phyloP scores from a whole-genome alignment of 2,113 vertebrate genomes.

The Aspiorhynchus laticeps region DNA sequence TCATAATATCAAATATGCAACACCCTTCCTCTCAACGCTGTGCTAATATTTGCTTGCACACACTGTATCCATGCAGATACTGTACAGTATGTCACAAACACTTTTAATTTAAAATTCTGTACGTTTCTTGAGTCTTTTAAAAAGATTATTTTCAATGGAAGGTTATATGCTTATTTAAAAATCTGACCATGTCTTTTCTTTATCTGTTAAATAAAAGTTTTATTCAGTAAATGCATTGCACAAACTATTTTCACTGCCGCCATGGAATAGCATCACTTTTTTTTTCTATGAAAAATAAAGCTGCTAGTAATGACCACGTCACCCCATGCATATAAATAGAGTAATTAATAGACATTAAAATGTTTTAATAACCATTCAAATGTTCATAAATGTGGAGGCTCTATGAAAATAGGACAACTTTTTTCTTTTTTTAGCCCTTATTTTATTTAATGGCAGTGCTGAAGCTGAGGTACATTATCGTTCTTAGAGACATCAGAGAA shows the following conservation, averaged over 20 bases:
- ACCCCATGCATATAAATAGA: background rate
- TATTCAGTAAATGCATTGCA: background rate
- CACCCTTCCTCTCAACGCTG: constrained; percentile 23
- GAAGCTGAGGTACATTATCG: constrained; percentile 9
- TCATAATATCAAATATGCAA: constrained; percentile 55
- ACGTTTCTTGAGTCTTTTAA: background rate
- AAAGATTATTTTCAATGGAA: background rate
- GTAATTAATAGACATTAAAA: constrained; percentile 3
- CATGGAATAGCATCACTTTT: background rate
- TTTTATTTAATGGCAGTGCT: constrained; percentile 21
- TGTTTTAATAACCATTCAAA: background rate
- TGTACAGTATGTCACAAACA: background rate
- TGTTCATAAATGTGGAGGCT: constrained; percentile 13
- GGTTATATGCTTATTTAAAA: background rate
- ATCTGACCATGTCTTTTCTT: background rate
- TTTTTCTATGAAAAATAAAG: background rate
- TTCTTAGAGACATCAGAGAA: background rate
- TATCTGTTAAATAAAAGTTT: background rate
- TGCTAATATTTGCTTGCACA: background rate
- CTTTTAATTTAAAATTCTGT: background rate
- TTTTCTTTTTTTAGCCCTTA: background rate
- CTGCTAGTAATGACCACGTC: constrained; percentile 21
- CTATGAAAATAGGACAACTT: background rate
- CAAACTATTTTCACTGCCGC: background rate
- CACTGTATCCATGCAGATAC: background rate